Evolutionary conservation across 2,888 invertebrate genomes (phyloP), one percentile per base, ranked within the genome.

Genomic region (Cerastis leucographa): DNA sequence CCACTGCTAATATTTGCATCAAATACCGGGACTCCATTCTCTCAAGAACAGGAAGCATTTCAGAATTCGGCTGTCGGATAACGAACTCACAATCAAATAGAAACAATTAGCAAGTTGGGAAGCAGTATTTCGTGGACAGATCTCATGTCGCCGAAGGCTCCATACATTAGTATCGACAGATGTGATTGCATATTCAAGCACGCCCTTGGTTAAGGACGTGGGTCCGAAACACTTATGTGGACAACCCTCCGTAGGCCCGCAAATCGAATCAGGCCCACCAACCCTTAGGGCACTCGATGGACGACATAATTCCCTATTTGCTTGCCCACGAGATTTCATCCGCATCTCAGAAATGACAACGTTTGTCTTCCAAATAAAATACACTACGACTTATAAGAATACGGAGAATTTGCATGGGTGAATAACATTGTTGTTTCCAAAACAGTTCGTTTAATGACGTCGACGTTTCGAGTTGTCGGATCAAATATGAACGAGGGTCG

Each of bases 121-220:
- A 72, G 72, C 73, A 44, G 40, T 66, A 17, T 51, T 19, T 78
- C 61, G 68, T 51, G 56, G 71, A 68, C 72, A 80, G 56, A 67
- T 72, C 76, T 78, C 67, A 35, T 86, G 64, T 59, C 67, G 54
- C 71, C 19, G 65, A 59, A 65, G 79, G 70, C 75, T 65, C 42
- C 80, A 71, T 78, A 88, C 81, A 85, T 89, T 88, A 89, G 87
- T 88, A 88, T 89, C 89, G 85, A 81, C 87, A 85, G 80, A 84
- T 84, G 86, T 87, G 88, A 89, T 87, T 90, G 89, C 89, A 92
- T 89, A 92, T 90, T 89, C 85, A 87, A 89, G 88, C 83, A 85
- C 83, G 84, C 85, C 85, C 89, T 91, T 90, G 85, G 88, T 87
- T 87, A 84, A 76, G 88, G 83, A 88, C 85, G 87, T 86, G 88